These are phyloP conservation scores for Solenopsis fugax DNA, from an alignment of 1,140 invertebrate species.

Conservation along the genomic window DNA sequence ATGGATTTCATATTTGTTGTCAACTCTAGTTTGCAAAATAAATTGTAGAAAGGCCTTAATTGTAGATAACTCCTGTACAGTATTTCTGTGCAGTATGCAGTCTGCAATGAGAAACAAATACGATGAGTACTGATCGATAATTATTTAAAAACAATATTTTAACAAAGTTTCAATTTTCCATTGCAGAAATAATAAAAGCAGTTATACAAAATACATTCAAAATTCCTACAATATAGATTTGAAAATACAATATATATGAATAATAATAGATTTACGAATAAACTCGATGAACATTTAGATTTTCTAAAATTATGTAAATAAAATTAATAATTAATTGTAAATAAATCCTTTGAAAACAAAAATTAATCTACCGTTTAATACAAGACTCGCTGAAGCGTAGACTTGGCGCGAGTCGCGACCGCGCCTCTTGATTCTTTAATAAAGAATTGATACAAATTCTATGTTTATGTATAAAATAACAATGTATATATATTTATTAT, in stretches of 20 bases:
- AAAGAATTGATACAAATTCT: neutral
- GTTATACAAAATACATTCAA: neutral
- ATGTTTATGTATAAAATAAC: neutral
- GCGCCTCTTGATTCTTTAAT: conserved; percentile 17
- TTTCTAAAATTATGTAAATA: neutral
- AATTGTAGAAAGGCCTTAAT: neutral
- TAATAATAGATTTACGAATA: neutral
- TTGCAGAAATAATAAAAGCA: neutral
- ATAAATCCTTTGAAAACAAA: neutral
- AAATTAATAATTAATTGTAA: neutral
- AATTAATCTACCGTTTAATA: neutral
- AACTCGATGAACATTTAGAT: neutral
- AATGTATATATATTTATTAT: neutral
- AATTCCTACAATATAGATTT: neutral
- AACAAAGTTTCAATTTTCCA: neutral
- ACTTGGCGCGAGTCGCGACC: too few species aligned
- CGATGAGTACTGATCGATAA: neutral
- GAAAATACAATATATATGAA: too few species aligned
- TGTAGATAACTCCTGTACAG: too few species aligned
- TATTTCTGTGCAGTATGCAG: too few species aligned
- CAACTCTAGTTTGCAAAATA: neutral
- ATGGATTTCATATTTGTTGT: neutral
- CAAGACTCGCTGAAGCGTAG: too few species aligned
- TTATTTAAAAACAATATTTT: neutral
- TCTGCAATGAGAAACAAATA: conserved; percentile 15